Base-by-base conservation (phyloP, 2,113 vertebrate species). In the Prionailurus viverrinus region DNA sequence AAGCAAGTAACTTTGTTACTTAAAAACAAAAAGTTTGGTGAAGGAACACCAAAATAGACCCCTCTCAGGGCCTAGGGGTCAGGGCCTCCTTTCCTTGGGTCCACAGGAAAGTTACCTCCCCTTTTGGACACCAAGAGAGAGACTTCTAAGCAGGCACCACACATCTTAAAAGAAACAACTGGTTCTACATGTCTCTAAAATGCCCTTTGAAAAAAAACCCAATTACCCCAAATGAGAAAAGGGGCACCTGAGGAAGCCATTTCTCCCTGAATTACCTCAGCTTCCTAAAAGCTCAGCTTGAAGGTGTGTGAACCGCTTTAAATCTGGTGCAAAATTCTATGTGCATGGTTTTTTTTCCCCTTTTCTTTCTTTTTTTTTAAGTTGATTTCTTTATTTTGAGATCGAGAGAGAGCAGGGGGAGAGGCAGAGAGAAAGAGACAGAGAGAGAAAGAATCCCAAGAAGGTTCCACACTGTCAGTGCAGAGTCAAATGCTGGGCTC, bases 261-360 rank as follows among this genome's bases (percentile, higher is more conserved):
- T 36, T 36, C 68, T 55, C 55, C n/a, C 18, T 7, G 21, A 82
- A 29, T 66, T 23, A 45, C 27, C 9, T 71, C 53, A n/a, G 13
- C 33, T 81, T 55, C 41, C 39, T 53, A 33, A 29, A 36, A 63
- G 19, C 36, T 51, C 18, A 82, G n/a, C 16, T 3, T 7, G 23
- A 21, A 78, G 7, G 3, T 0, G 58, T 12, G 1, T 0, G 14
- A 53, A 3, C 3, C 15, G n/a, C 23, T 66, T 66, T 53, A 71
- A 13, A n/a, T 16, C 3, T 61, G 51, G 3, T 13, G 15, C 66
- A 71, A 63, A 73, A 71, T 36, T 66, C 53, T 41, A 2, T 36
- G 39, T 39, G 31, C 36, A 1, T 27, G 71, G 36, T 19, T 61
- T 10, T 29, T 61, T 23, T 8, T 0, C 45, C 45, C 16, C 55